Conservation (phyloP, 2,113 vertebrate species). For the Aramus guarauna region DNA sequence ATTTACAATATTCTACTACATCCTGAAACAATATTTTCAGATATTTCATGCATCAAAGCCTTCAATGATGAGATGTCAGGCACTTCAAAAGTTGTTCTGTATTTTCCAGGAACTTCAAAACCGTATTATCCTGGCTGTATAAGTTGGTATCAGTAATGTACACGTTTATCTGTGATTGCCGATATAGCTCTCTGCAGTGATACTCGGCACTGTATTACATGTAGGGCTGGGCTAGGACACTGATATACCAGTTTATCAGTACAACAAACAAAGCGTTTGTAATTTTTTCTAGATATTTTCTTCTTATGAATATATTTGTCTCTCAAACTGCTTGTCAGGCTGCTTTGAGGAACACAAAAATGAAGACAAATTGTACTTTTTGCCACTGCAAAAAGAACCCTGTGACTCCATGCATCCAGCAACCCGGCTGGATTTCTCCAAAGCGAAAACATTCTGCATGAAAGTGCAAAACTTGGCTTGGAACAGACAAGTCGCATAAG, state of each 20-base stretch:
- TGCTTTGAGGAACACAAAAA: not conserved
- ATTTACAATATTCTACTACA: not conserved
- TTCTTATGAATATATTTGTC: not conserved
- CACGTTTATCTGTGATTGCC: not conserved
- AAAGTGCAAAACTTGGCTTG: not conserved
- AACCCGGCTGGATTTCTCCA: not conserved
- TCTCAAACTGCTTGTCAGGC: not conserved
- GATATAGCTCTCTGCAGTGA: not conserved
- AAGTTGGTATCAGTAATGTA: not conserved
- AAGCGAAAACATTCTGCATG: not conserved
- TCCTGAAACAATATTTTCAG: not conserved
- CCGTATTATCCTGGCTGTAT: not conserved
- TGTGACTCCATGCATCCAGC: not conserved
- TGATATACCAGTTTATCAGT: not conserved
- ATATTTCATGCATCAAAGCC: not conserved
- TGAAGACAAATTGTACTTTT: not conserved
- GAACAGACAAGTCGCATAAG: not conserved
- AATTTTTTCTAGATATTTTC: not conserved
- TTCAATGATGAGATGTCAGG: not conserved
- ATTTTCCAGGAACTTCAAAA: not conserved
- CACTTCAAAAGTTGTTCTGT: not conserved
- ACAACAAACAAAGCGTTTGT: not conserved
- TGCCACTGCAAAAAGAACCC: not conserved
- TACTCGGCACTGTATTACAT: fast-evolving
- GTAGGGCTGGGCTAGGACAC: not conserved